Base-by-base conservation (phyloP, 2,888 invertebrate genomes). In the Nematopogon swammerdamellus region DNA sequence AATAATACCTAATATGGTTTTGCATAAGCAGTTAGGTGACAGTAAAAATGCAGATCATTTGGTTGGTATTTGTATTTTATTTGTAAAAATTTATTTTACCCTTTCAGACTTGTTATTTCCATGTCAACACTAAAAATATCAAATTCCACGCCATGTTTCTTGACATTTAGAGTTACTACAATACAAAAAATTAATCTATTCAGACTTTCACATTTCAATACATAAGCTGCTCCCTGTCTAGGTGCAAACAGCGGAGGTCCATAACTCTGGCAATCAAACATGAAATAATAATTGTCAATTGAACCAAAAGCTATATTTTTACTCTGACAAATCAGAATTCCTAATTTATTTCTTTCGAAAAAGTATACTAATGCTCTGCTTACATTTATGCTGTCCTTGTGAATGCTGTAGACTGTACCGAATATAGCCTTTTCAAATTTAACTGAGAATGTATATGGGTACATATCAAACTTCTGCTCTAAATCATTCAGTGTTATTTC, bases 211-310 rank as follows among this genome's bases (percentile, higher is more conserved):
- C 84, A 84, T 54, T 85, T 80, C 46, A 88, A 63, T 46, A 85
- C 68, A 58, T 87, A 87, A 0, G 85, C 73, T 8, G 79, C 70
- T 3, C 84, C 84, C 57, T 82, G 73, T 5, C 81, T 76, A 1
- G 84, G 82, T 25, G 76, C 65, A 59, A 85, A 88, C 57, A 86
- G 62, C 0, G 86, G 87, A 2, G 76, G 66, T 6, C 87, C 86
- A 55, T 72, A 68, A 52, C 81, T 81, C 63, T 85, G 85, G 55
- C 85, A 85, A 58, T 88, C 87, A 60, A 81, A 87, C 84, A 88
- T 82, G 56, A 85, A 87, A 59, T 85, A 88, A 11, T 86, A 86
- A 14, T 64, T 60, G 0, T 70, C 71, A 17, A 65, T 62, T 53
- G 60, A 79, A 2, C 84, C 84, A 56, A 84, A 81, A 10, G 81